These are phyloP conservation scores for Antennarius maculatus DNA, from an alignment of 2,797 vertebrate species.

Conservation along the genomic window DNA sequence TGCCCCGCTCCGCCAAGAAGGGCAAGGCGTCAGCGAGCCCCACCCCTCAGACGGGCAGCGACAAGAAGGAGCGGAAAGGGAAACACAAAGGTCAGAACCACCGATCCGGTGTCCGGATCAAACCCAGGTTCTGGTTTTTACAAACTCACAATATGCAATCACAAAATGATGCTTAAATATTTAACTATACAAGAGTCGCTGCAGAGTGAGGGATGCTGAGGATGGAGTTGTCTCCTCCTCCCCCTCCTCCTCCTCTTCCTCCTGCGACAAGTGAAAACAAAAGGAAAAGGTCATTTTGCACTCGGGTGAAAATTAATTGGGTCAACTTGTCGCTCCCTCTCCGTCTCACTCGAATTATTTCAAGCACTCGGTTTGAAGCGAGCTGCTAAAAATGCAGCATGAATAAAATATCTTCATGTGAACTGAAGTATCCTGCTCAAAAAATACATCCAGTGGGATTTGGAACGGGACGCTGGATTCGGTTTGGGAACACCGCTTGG, in stretches of 20 bases:
- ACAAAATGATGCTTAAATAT: background rate
- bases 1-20: conserved; percentile 92
- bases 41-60: conserved; percentile 89
- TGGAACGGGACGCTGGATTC: no score
- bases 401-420: no score
- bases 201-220: background rate
- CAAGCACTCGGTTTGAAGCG: background rate
- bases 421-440: no score
- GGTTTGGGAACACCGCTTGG: no score
- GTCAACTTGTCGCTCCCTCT: conserved; percentile 35
- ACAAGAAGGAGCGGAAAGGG: conserved; percentile 94
- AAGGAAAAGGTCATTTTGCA: conserved; percentile 10
- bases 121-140: background rate
- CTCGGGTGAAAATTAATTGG: conserved; percentile 50
- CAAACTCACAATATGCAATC: background rate
- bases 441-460: no score
- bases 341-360: background rate
- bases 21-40: conserved; percentile 85
- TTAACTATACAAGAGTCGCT: background rate
- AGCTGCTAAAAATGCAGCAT: no score
- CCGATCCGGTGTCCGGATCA: no score
- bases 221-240: no score
- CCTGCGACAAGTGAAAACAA: no score
- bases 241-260: no score
- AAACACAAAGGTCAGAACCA: conserved; percentile 94